A percentile compares a stretch with the other conserved stretches of the same genome.
These are phyloP conservation scores for Nasonia vitripennis DNA, from an alignment of 1,140 invertebrate genomes.

Conservation along the genomic window DNA sequence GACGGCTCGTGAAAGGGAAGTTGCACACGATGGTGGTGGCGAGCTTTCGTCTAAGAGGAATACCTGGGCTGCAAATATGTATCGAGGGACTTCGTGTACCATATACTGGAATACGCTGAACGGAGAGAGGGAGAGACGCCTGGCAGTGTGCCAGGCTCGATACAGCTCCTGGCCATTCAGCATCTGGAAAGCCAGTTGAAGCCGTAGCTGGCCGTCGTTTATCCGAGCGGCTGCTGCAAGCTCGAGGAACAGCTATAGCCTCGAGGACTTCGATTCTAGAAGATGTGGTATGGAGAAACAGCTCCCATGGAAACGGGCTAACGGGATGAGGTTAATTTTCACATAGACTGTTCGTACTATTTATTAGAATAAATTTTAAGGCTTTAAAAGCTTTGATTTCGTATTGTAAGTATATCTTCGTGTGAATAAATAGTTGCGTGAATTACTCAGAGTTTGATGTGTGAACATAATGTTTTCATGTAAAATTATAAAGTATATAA, in stretches of 20 bases:
- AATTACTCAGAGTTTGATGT: no score
- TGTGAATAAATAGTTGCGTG: no score
- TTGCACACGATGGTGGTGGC: neutral
- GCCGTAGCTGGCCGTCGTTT: neutral
- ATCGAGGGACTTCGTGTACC: neutral
- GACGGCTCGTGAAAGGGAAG: slow-evolving; percentile 1
- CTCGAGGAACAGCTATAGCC: no score
- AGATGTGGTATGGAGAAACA: neutral
- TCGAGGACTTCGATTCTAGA: neutral
- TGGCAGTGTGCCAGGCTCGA: slow-evolving; percentile 19
- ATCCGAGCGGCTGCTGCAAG: neutral
- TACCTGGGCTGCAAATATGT: slow-evolving; percentile 28
- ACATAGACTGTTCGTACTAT: no score
- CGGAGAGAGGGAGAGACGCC: neutral
- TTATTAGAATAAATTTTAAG: no score
- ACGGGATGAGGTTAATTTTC: no score
- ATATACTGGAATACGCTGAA: neutral
- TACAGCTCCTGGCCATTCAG: slow-evolving; percentile 31
- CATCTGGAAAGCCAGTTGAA: neutral
- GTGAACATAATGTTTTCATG: no score
- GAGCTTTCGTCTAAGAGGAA: neutral
- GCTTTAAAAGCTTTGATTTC: no score
- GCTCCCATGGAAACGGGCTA: neutral
- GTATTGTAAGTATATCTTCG: no score
- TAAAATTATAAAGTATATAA: no score